Base-by-base conservation (phyloP, 2,113 vertebrate genomes). In the Ceyx margarethae region DNA sequence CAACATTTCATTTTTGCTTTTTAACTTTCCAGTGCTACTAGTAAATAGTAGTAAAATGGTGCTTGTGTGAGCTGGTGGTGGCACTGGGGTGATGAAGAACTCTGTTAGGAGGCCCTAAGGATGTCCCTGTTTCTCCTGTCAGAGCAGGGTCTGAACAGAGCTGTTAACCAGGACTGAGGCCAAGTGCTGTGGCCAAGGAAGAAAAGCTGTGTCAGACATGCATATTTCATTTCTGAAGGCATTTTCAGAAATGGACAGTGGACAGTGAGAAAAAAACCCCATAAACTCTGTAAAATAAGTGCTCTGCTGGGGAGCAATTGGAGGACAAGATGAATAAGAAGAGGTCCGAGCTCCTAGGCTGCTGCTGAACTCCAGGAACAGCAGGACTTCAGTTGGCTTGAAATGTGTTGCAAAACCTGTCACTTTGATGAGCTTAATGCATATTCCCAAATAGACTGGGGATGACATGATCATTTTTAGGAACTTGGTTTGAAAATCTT, bases 401-500 rank as follows among this genome's bases (percentile, higher is more conserved):
- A 85, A 61, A 66, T 82, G 42, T 87, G 58, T 62, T 85, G 58
- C 17, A 48, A 33, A 76, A 89, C n/a, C 40, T 76, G 81, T 76
- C 84, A 68, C 53, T 68, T 87, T 75, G 62, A 66, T 79, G 65
- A 66, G 33, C 66, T 60, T 82, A 50, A 54, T 82, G 46, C 33
- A 5, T 54, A 22, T 85, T 85, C 64, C 46, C 46, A 64, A 28
- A 37, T 33, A 82, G 40, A 58, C 33, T 31, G 51, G 28, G 42
- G 18, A 43, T 0, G 4, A 67, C 56, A 28, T 0, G 0, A 10
- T 85, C 13, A 9, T 77, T 90, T 96, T 90, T 60, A 67, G 82
- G 60, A 87, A 43, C 42, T 67, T 67, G 42, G 77, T 87, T 80
- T 91, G 37, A 82, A 76, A 90, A 82, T 66, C 56, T 51, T 80